Conservation (phyloP, 2,888 invertebrate species). For the Drosophila maculinotata region DNA sequence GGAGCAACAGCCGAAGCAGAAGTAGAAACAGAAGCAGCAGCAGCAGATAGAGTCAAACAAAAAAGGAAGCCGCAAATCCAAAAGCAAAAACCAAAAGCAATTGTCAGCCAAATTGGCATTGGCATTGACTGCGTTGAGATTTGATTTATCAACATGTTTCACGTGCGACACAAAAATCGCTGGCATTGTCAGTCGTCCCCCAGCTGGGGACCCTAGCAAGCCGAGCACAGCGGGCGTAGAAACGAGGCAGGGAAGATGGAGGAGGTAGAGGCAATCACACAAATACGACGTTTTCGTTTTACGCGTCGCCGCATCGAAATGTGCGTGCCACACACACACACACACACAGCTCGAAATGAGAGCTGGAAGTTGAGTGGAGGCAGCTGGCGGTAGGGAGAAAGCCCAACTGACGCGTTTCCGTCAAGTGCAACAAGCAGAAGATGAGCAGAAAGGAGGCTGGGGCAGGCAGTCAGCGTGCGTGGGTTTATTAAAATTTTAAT, state of each 20-base stretch:
- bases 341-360: background rate
- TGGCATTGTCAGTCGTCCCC: slow-evolving; percentile 52
- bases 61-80: slow-evolving; percentile 56
- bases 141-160: slow-evolving; percentile 79
- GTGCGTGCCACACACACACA: slow-evolving; percentile 67
- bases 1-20: slow-evolving; percentile 3
- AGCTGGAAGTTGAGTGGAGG: slow-evolving; percentile 1
- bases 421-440: slow-evolving; percentile 77
- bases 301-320: slow-evolving; percentile 77
- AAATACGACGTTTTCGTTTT: slow-evolving; percentile 77
- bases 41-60: slow-evolving; percentile 1
- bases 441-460: slow-evolving; percentile 15
- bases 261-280: slow-evolving; percentile 58
- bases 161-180: slow-evolving; percentile 65
- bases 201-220: slow-evolving; percentile 66
- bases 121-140: slow-evolving; percentile 78
- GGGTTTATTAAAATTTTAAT: slow-evolving; percentile 81
- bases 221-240: slow-evolving; percentile 1
- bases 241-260: background rate
- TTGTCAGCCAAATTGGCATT: slow-evolving; percentile 79
- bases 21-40: background rate
- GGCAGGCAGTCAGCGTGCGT: slow-evolving; percentile 59
- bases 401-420: slow-evolving; percentile 75
- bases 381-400: slow-evolving; percentile 11
- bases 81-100: slow-evolving; percentile 67